Evolutionary conservation across 2,888 invertebrate species (phyloP).

Genomic region (Hypercompe scribonia): DNA sequence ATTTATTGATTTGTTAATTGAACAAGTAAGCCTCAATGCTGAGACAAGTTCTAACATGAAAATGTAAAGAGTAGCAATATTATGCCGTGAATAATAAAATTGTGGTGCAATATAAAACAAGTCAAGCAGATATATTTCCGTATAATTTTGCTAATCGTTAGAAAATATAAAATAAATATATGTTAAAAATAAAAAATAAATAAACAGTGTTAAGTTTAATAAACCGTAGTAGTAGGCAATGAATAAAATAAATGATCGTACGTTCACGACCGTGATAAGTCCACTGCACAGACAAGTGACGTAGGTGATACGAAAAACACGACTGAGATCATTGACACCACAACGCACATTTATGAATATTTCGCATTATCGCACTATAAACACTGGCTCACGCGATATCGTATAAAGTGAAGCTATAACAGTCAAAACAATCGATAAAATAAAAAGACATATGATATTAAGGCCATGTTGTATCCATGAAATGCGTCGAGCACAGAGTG

Average conservation of each 20-base stretch:
- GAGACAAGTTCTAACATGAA: conserved; percentile 32
- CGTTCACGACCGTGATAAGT: conserved; percentile 49
- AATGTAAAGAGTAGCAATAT: conserved; percentile 24
- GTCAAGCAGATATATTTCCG: conserved; percentile 48
- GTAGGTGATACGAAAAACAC: conserved; percentile 56
- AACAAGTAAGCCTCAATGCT: conserved; percentile 1
- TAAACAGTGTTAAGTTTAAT: conserved; percentile 53
- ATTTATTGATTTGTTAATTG: conserved; percentile 17
- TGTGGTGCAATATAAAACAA: conserved; percentile 53
- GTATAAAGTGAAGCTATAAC: conserved; percentile 67
- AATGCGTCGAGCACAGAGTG: conserved; percentile 79
- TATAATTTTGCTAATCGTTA: conserved; percentile 39
- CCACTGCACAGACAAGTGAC: conserved; percentile 56
- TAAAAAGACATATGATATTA: conserved; percentile 60
- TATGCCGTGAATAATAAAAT: conserved; percentile 32
- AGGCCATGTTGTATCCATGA: conserved; percentile 67
- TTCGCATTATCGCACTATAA: conserved; percentile 71
- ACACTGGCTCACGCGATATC: conserved; percentile 60
- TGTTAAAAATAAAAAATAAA: conserved; percentile 53
- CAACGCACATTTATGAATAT: conserved; percentile 61
- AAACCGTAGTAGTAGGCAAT: conserved; percentile 57
- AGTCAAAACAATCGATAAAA: conserved; percentile 79
- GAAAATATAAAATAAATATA: conserved; percentile 57
- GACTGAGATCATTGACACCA: conserved; percentile 66
- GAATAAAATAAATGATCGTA: conserved; percentile 56